Base-by-base conservation (phyloP, 2,797 vertebrate species). In the Macrochelys suwanniensis region DNA sequence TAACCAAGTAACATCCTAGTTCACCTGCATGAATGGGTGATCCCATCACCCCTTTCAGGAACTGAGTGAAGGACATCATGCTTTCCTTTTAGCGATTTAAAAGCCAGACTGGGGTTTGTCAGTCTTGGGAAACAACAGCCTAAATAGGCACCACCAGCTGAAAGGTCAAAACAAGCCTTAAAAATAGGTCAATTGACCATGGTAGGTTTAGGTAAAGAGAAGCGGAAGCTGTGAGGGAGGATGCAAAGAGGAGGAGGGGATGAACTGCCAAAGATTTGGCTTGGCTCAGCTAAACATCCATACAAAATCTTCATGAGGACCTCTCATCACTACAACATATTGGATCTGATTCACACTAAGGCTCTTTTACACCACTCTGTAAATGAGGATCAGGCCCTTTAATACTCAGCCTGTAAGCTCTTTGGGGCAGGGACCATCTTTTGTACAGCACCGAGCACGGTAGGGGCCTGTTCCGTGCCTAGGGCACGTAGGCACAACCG, bases 181-280 rank as follows among this genome's bases (percentile, higher is more conserved):
- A 86, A 79, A 87, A 10, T 10, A 28, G 6, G 11, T 37, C 59
- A 80, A 49, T 21, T 93, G 42, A 0, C 7, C 92, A 94, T 84
- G 76, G 13, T 78, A 11, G 54, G 59, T 31, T 79, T 84, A 86
- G 11, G 2, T 51, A 86, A 91, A 81, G 49, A 86, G 28, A 77
- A 87, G 5, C 12, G 79, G 25, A 15, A 57, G 17, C 26, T 77
- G 45, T 26, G 12, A 77, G 26, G 15, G 45, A 88, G 4, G 12
- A 53, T 23, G n/a, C 17, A n/a, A 31, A 88, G 33, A 31, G 2
- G 0, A 0, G 7, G n/a, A 21, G n/a, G 15, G 45, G 45, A 28
- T 77, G 74, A 45, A 77, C 42, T 23, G 26, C 71, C 23, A 76
- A 19, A 76, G 42, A 23, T 47, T 76, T 45, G 25, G 42, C 6